These are phyloP conservation scores for Perodicticus potto DNA, from an alignment of 2,797 vertebrate genomes.

Conservation along the genomic window DNA sequence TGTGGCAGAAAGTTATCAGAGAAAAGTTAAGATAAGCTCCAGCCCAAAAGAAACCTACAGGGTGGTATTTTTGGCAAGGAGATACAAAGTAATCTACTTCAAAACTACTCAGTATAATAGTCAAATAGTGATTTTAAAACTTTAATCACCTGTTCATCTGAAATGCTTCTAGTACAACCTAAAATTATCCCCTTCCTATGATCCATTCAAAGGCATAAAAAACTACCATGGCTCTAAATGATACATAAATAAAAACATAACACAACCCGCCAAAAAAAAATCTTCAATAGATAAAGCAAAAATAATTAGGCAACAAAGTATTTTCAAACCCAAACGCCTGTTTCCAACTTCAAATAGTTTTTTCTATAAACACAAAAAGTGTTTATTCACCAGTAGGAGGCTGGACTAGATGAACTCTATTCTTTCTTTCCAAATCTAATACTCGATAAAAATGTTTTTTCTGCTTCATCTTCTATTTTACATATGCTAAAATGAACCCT, in stretches of 20 bases:
- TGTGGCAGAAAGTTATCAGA: constrained; percentile 21
- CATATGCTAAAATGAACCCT: constrained; percentile 13
- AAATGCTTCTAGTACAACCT: constrained; percentile 3
- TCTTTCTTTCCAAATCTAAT: constrained; percentile 79
- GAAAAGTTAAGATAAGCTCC: background rate
- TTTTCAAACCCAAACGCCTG: constrained; percentile 82
- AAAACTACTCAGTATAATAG: constrained; percentile 2
- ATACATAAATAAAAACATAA: constrained; percentile 59
- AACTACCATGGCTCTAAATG: constrained; percentile 3
- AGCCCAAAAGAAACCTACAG: background rate
- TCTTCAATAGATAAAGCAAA: constrained; percentile 71
- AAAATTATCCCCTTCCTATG: constrained; percentile 46
- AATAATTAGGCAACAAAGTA: constrained; percentile 79
- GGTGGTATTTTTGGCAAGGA: background rate
- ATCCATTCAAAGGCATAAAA: constrained; percentile 40
- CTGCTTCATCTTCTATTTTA: constrained; percentile 64
- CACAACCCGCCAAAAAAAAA: constrained; percentile 46
- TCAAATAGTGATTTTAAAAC: constrained; percentile 38
- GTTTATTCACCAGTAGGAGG: constrained; percentile 83
- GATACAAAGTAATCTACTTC: background rate
- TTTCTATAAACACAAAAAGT: constrained; percentile 84
- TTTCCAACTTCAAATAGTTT: constrained; percentile 83
- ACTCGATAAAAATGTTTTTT: constrained; percentile 68
- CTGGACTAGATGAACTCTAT: constrained; percentile 72
- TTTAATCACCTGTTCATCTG: background rate